Evolutionary conservation across 2,113 vertebrate genomes (phyloP).

Genomic region (Thymallus thymallus): DNA sequence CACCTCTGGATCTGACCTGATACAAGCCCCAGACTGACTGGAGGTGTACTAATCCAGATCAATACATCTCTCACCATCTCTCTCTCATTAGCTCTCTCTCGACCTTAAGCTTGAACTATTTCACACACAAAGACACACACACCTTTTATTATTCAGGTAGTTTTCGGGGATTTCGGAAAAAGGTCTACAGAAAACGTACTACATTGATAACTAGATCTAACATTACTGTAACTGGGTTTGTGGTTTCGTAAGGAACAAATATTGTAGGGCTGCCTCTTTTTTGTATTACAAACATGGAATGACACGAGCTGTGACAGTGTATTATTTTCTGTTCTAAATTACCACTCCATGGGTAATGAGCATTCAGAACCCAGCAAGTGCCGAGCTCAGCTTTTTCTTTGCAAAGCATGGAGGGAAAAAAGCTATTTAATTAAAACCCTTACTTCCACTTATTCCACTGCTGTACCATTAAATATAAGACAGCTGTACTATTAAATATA

Average conservation of each 20-base stretch:
- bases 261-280: neutral
- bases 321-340: conserved; percentile 34
- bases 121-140: neutral
- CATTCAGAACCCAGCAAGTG: conserved; percentile 8
- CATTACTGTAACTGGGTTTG: neutral
- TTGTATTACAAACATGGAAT: neutral
- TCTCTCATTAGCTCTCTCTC: no score
- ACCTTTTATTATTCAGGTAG: no score
- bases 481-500: conserved; percentile 54
- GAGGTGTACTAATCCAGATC: neutral
- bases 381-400: conserved; percentile 12
- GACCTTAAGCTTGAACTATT: no score
- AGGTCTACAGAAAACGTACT: no score
- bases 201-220: no score
- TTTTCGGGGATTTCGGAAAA: neutral
- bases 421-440: conserved; percentile 37
- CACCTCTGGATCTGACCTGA: neutral
- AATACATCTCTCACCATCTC: no score
- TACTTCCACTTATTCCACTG: neutral
- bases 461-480: conserved; percentile 45
- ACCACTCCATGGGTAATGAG: conserved; percentile 36
- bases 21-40: conserved; percentile 1
- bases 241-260: neutral
- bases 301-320: conserved; percentile 8
- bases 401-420: conserved; percentile 17